A percentile compares a stretch with the other conserved stretches of the same genome.
These are phyloP conservation scores for Parazoanthus atlanticus DNA, from an alignment of 92 coral and sea anemone species.

Conservation along the genomic window DNA sequence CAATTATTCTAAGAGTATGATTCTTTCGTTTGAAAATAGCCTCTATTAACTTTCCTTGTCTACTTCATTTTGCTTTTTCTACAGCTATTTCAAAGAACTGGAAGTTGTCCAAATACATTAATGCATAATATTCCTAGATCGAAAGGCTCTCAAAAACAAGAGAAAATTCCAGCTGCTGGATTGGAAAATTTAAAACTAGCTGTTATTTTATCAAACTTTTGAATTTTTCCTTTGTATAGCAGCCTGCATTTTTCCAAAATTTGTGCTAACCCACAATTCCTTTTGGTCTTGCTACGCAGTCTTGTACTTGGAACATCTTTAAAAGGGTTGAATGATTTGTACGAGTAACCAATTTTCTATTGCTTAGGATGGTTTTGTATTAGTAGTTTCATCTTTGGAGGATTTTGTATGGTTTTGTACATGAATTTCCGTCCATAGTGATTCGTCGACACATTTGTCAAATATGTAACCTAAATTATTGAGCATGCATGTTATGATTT, in stretches of 20 bases:
- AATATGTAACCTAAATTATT: too few species aligned
- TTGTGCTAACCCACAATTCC: not conserved
- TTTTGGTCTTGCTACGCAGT: not conserved
- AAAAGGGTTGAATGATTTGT: not conserved
- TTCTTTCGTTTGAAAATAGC: not conserved
- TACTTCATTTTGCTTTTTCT: not conserved
- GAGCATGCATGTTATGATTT: too few species aligned
- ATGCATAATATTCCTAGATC: too few species aligned
- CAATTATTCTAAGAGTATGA: not conserved
- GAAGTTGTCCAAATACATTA: too few species aligned
- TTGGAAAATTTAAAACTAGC: not conserved
- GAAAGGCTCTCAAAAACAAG: too few species aligned
- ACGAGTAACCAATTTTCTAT: slow-evolving; percentile 15
- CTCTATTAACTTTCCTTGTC: not conserved
- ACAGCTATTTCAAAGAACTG: not conserved
- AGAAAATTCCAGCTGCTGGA: not conserved
- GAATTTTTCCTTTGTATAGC: not conserved
- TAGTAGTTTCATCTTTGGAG: not conserved
- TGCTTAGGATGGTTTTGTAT: slow-evolving; percentile 9
- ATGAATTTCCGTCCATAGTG: not conserved
- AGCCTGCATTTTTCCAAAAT: not conserved
- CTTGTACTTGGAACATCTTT: not conserved
- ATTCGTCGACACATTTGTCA: not conserved
- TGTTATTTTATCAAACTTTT: too few species aligned
- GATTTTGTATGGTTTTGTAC: slow-evolving; percentile 18